phyloP scores from a whole-genome alignment of 2,888 invertebrate species.

The Drosophila parthenogenetica region DNA sequence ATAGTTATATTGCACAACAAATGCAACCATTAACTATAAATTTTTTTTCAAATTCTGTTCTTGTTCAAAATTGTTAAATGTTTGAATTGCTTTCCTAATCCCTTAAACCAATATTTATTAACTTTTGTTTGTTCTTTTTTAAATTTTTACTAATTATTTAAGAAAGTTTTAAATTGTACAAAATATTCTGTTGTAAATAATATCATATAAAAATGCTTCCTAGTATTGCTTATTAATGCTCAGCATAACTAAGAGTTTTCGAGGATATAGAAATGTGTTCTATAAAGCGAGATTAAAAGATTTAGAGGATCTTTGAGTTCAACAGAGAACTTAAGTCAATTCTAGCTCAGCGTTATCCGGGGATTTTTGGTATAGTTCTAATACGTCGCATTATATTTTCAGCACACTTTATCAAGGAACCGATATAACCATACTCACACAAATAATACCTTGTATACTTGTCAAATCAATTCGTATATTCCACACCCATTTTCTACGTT shows the following conservation, averaged over 20 bases:
- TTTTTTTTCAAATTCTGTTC: constrained; percentile 51
- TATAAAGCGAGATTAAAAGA: not conserved
- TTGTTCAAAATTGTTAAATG: constrained; percentile 57
- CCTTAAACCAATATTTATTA: constrained; percentile 4
- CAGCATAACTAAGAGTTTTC: constrained; percentile 44
- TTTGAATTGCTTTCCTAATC: constrained; percentile 36
- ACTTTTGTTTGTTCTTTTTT: constrained; percentile 2
- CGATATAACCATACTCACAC: constrained; percentile 62
- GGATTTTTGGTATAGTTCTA: not conserved
- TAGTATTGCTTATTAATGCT: constrained; percentile 73
- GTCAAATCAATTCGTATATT: constrained; percentile 64
- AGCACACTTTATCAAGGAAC: constrained; percentile 24
- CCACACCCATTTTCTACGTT: constrained; percentile 78
- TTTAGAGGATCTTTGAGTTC: not conserved
- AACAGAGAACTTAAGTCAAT: not conserved
- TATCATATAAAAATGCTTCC: constrained; percentile 36
- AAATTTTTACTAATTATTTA: constrained; percentile 24
- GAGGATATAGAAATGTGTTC: not conserved
- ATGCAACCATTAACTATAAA: constrained; percentile 34
- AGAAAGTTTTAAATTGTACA: constrained; percentile 17
- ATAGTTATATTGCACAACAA: constrained; percentile 35
- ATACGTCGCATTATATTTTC: constrained; percentile 7
- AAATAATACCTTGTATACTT: constrained; percentile 37
- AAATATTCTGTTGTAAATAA: constrained; percentile 59
- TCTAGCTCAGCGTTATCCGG: not conserved